phyloP scores from a whole-genome alignment of 2,113 vertebrate species.

The Etheostoma cragini region DNA sequence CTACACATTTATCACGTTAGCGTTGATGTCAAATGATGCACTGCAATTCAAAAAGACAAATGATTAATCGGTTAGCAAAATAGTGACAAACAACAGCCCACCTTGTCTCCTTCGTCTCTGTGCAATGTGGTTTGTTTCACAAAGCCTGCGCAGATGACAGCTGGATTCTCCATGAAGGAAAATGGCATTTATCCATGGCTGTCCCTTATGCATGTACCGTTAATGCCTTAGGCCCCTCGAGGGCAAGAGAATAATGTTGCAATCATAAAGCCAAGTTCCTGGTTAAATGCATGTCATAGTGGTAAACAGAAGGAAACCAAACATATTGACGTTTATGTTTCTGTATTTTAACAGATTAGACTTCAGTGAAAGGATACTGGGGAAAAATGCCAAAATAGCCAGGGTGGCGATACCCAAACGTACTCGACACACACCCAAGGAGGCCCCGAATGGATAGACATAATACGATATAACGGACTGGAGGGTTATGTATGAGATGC shows the following conservation, averaged over 20 bases:
- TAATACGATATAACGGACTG: conserved; percentile 88
- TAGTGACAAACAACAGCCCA: conserved; percentile 47
- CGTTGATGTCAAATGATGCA: too few species aligned
- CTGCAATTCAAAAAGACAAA: too few species aligned
- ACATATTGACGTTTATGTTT: background rate
- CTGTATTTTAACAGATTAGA: background rate
- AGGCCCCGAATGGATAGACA: conserved; percentile 83
- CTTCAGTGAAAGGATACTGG: conserved; percentile 91
- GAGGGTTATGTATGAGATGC: conserved; percentile 86
- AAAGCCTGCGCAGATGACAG: conserved; percentile 85
- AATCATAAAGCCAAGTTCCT: background rate
- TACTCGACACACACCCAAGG: conserved; percentile 65
- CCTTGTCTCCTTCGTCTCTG: conserved; percentile 87
- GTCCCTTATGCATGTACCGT: background rate
- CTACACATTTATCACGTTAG: background rate
- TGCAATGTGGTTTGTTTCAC: conserved; percentile 85
- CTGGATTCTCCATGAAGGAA: conserved; percentile 81
- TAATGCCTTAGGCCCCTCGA: background rate
- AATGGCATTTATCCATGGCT: background rate
- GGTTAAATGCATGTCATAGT: background rate
- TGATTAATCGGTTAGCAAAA: too few species aligned
- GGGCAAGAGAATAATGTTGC: background rate
- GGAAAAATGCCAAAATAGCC: conserved; percentile 83
- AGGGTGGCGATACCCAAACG: conserved; percentile 83
- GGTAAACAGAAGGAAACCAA: background rate